A percentile compares a stretch with the other conserved stretches of the same genome.
Conservation (phyloP, 2,113 vertebrate genomes). For the Nematolebias whitei region DNA sequence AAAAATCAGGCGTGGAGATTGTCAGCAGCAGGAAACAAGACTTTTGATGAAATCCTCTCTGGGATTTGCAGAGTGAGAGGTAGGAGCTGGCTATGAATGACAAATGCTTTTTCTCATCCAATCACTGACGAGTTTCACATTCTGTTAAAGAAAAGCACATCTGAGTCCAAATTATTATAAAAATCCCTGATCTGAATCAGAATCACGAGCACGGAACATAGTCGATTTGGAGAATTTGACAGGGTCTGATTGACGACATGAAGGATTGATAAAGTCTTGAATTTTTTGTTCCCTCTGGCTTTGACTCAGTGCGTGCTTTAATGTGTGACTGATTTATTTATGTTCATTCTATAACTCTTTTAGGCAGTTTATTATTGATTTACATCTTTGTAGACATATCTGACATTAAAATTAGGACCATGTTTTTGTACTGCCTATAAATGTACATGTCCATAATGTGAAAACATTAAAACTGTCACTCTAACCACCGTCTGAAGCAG, state of each 20-base stretch:
- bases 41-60: conserved; percentile 44
- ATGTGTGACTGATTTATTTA: neutral
- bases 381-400: neutral
- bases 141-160: conserved; percentile 35
- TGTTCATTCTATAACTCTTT: conserved; percentile 2
- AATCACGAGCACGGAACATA: neutral
- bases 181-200: conserved; percentile 45
- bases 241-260: conserved; percentile 28
- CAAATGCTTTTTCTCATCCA: conserved; percentile 38
- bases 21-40: conserved; percentile 13
- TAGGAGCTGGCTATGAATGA: conserved; percentile 42
- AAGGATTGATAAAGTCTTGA: conserved; percentile 43
- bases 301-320: conserved; percentile 21
- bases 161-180: conserved; percentile 42
- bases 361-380: conserved; percentile 2
- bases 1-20: conserved; percentile 8
- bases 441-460: too few species aligned
- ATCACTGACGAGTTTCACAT: conserved; percentile 20
- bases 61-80: conserved; percentile 31
- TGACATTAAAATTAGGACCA: neutral
- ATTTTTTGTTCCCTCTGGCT: conserved; percentile 41
- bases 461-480: too few species aligned
- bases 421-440: too few species aligned
- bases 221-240: conserved; percentile 26
- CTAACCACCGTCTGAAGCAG: too few species aligned